phyloP scores from a whole-genome alignment of 2,888 invertebrate species.

The Polyommatus icarus region DNA sequence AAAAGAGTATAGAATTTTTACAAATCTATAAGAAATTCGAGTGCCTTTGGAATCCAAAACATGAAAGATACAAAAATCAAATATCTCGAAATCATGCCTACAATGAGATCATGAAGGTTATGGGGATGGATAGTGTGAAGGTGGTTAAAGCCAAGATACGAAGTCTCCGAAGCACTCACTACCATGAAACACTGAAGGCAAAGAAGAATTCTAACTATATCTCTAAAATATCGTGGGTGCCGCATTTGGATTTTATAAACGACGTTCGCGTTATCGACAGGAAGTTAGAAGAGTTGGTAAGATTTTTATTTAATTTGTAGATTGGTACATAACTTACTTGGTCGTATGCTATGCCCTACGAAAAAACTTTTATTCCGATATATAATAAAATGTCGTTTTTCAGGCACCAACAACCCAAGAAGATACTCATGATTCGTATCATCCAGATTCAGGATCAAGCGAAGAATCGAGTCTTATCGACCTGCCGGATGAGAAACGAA shows the following conservation, averaged over 20 bases:
- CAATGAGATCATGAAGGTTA: conserved; percentile 9
- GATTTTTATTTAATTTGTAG: not conserved
- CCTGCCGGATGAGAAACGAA: too few relatives aligned
- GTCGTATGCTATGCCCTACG: not conserved
- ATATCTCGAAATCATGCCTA: conserved; percentile 12
- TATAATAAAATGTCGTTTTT: not conserved
- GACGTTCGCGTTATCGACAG: not conserved
- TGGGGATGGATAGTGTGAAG: conserved; percentile 25
- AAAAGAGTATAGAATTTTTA: not conserved
- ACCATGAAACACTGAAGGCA: not conserved
- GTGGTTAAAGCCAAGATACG: not conserved
- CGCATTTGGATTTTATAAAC: conserved; percentile 28
- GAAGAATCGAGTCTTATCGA: not conserved
- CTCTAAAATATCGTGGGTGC: conserved; percentile 26
- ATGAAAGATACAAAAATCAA: conserved; percentile 23
- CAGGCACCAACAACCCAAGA: not conserved
- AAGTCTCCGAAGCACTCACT: too few relatives aligned
- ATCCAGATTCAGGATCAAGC: not conserved
- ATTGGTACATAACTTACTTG: not conserved
- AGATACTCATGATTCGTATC: not conserved
- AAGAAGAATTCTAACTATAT: conserved; percentile 15
- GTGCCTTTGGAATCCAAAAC: conserved; percentile 28
- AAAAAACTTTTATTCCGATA: not conserved
- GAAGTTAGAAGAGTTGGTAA: not conserved
- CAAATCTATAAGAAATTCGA: not conserved